Evolutionary conservation across 2,797 vertebrate genomes (phyloP).

Genomic region (Muscicapa comitata): DNA sequence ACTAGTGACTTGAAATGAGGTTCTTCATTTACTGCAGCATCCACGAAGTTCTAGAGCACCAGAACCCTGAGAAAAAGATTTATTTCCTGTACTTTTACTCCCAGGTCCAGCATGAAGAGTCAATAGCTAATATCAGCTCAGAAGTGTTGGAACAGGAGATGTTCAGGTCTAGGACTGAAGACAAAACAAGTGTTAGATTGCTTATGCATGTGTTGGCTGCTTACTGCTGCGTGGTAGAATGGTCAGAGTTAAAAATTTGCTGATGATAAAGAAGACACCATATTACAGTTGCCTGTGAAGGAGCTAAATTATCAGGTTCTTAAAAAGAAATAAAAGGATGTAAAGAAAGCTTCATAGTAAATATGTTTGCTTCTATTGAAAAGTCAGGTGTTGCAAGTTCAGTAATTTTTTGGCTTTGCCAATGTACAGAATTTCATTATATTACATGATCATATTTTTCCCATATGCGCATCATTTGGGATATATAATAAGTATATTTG

Average conservation of each 20-base stretch:
- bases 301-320: neutral
- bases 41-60: neutral
- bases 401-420: neutral
- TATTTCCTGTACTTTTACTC: neutral
- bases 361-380: neutral
- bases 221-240: neutral
- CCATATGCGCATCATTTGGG: neutral
- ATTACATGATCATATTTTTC: neutral
- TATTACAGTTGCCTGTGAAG: neutral
- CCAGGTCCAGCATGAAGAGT: neutral
- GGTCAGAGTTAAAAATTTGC: neutral
- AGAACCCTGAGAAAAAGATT: neutral
- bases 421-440: neutral
- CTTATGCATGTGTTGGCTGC: neutral
- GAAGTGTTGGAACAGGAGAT: neutral
- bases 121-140: neutral
- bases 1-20: neutral
- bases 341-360: neutral
- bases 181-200: neutral
- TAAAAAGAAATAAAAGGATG: neutral
- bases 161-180: neutral
- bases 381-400: neutral
- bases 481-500: neutral
- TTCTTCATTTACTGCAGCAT: neutral
- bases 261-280: neutral